Conservation (phyloP, 2,113 vertebrate species). For the Tachysurus fulvidraco region DNA sequence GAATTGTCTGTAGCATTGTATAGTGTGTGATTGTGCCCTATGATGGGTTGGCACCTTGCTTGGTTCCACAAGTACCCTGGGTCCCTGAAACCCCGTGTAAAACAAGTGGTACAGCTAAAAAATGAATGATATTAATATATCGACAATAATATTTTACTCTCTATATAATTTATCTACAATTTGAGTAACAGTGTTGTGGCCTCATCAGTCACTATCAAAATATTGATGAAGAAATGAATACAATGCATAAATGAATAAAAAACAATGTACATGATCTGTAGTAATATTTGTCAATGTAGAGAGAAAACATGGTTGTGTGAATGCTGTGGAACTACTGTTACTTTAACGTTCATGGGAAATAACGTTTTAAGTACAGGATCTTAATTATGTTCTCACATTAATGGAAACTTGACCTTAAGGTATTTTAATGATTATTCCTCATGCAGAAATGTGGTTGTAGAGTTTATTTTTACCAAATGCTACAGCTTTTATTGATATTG, state of each 20-base stretch:
- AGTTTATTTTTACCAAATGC: too few relatives aligned
- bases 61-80: too few relatives aligned
- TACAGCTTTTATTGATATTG: too few relatives aligned
- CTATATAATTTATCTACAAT: background rate
- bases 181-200: background rate
- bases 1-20: too few relatives aligned
- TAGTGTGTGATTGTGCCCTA: too few relatives aligned
- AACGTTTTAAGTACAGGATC: background rate
- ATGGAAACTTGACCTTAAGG: too few relatives aligned
- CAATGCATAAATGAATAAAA: background rate
- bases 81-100: too few relatives aligned
- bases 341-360: background rate
- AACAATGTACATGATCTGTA: background rate
- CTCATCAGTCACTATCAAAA: background rate
- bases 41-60: too few relatives aligned
- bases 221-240: background rate
- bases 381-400: background rate
- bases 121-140: background rate
- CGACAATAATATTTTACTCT: background rate
- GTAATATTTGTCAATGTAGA: background rate
- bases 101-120: too few relatives aligned
- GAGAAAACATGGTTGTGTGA: background rate
- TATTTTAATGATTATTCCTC: background rate
- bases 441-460: background rate
- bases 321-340: background rate